Evolutionary conservation across 2,113 vertebrate species (phyloP), one percentile per base, ranked within the genome.

Genomic region (Alligator mississippiensis): DNA sequence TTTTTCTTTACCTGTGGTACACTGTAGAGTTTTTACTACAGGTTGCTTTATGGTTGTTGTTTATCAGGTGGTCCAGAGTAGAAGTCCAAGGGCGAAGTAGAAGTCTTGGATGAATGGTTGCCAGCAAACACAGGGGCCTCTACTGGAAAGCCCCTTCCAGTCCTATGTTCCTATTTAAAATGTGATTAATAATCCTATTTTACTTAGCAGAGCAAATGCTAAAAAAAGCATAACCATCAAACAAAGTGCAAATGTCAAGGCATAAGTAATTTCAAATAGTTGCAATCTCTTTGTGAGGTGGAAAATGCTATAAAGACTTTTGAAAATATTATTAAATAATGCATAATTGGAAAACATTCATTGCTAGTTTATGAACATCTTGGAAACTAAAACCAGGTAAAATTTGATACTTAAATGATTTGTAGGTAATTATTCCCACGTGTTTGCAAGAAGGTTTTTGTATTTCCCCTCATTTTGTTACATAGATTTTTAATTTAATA

Each of bases 381-480:
- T 87, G 14, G 3, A 47, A n/a, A 64, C 4, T 76, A 75, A 93
- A 85, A 4, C 2, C 5, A 59, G 10, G 0, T 74, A 4, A 2
- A 38, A 22, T 85, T 82, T 89, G 58, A 19, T 60, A 58, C 87
- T 24, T 87, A 81, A 68, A 17, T 82, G 84, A 2, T 89, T 84
- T 84, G 15, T 22, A 47, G 5, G 6, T 79, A 74, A n/a, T 66
- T 79, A 86, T 78, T 80, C 30, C 74, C 28, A 61, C 62, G 54
- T 86, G 59, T 19, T 18, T 80, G 30, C 28, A 27, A 64, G 12
- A 55, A 27, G 3, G 5, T 94, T 8, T 74, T 87, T 87, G 18
- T 72, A 79, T 21, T 62, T 38, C 14, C 64, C 79, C n/a, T 90
- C 70, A 87, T 90, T 86, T 62, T 94, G 95, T 95, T 63, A 57